phyloP scores from a whole-genome alignment of 2,797 vertebrate genomes.

The Poeciliopsis turneri region DNA sequence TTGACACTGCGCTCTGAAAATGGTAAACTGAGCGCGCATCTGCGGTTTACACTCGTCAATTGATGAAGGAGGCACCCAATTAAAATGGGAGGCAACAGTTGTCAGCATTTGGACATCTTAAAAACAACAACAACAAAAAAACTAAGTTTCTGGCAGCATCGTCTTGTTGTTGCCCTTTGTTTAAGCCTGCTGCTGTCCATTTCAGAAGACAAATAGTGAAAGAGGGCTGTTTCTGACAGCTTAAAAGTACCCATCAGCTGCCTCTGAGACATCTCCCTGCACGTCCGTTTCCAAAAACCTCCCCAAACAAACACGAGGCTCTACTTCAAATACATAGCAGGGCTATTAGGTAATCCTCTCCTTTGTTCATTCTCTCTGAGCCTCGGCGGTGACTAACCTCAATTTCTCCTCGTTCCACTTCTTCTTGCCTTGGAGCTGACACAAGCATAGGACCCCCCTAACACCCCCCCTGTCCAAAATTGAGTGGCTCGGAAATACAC shows the following conservation, averaged over 20 bases:
- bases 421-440: conserved; percentile 57
- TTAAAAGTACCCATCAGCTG: conserved; percentile 82
- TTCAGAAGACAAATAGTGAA: conserved; percentile 60
- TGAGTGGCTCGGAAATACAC: conserved; percentile 45
- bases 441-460: conserved; percentile 23
- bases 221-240: conserved; percentile 73
- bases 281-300: conserved; percentile 80
- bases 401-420: conserved; percentile 66
- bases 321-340: conserved; percentile 89
- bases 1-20: conserved; percentile 37
- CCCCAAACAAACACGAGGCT: conserved; percentile 88
- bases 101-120: conserved; percentile 41
- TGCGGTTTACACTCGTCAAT: conserved; percentile 46
- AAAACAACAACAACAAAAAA: background rate
- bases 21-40: conserved; percentile 19
- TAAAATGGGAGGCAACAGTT: conserved; percentile 37
- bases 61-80: conserved; percentile 60
- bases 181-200: conserved; percentile 54
- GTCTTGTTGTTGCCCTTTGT: background rate
- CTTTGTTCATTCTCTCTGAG: conserved; percentile 80
- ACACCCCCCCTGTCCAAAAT: conserved; percentile 12
- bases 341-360: conserved; percentile 89
- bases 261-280: conserved; percentile 81
- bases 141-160: conserved; percentile 48
- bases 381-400: conserved; percentile 72